Percentiles rank a stretch among this genome's conserved stretches.
phyloP scores from a whole-genome alignment of 2,888 invertebrate genomes.

The Monopis laevigella region DNA sequence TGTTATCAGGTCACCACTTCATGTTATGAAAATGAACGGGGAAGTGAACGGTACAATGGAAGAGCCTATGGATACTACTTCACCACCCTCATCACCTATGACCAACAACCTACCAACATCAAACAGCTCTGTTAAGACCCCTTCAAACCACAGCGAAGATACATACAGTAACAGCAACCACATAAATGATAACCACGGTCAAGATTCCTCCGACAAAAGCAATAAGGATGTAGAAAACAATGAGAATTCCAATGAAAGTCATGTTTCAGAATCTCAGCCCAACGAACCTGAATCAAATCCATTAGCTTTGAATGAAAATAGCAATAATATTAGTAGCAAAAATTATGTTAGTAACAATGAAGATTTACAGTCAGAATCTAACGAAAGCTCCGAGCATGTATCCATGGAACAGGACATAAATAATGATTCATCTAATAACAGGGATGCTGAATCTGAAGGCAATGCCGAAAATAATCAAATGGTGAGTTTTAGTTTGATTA shows the following conservation, averaged over 20 bases:
- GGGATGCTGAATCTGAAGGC: too few relatives aligned
- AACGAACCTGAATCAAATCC: too few relatives aligned
- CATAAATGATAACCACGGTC: background rate
- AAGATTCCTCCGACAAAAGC: conserved; percentile 1
- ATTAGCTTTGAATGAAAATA: conserved; percentile 22
- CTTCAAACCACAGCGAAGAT: too few relatives aligned
- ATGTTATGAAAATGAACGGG: conserved; percentile 50
- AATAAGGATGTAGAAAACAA: conserved; percentile 12
- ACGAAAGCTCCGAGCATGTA: conserved; percentile 22
- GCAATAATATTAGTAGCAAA: conserved; percentile 21
- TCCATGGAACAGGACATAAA: conserved; percentile 18
- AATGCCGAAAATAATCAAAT: conserved; percentile 19
- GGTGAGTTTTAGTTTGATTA: conserved; percentile 8
- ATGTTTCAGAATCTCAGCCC: too few relatives aligned
- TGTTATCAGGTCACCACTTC: conserved; percentile 27
- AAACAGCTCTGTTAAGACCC: too few relatives aligned
- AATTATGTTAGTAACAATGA: conserved; percentile 29
- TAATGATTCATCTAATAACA: conserved; percentile 11
- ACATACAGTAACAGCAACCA: conserved; percentile 6
- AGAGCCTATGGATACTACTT: conserved; percentile 32
- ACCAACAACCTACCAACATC: conserved; percentile 5
- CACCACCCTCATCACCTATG: conserved; percentile 22
- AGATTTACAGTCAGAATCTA: conserved; percentile 27
- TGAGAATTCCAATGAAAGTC: too few relatives aligned
- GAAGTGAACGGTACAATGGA: conserved; percentile 48